phyloP scores from a whole-genome alignment of 2,888 invertebrate genomes.

The Thereva nobilitata region DNA sequence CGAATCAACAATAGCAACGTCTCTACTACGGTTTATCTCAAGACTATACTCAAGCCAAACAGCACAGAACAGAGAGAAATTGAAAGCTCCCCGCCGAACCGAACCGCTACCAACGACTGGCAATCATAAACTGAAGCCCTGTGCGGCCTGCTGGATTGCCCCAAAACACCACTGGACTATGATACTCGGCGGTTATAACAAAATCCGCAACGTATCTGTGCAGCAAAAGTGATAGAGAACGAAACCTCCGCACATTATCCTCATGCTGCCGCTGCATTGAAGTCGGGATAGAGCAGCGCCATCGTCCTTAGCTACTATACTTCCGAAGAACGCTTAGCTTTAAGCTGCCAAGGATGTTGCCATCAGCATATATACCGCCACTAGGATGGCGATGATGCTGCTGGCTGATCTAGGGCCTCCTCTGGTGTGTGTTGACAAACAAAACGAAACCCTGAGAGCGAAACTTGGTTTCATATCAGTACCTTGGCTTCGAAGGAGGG shows the following conservation, averaged over 20 bases:
- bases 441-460: no score
- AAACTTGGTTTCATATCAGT: no score
- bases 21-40: no score
- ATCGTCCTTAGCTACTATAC: no score
- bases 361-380: no score
- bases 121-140: constrained; percentile 29
- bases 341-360: no score
- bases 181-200: constrained; percentile 28
- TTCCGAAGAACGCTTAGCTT: no score
- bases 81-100: constrained; percentile 10
- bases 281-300: not conserved
- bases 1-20: no score
- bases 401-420: no score
- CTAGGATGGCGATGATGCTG: no score
- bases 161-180: constrained; percentile 28
- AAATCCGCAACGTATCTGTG: constrained; percentile 33
- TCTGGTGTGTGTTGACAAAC: no score
- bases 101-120: constrained; percentile 26
- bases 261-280: constrained; percentile 13
- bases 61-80: not conserved
- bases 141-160: constrained; percentile 29
- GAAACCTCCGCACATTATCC: constrained; percentile 17
- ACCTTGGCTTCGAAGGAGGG: no score
- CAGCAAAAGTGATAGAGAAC: constrained; percentile 9
- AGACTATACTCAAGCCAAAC: not conserved